Evolutionary conservation across 1,140 invertebrate genomes (phyloP).

Genomic region (Papilio machaon): DNA sequence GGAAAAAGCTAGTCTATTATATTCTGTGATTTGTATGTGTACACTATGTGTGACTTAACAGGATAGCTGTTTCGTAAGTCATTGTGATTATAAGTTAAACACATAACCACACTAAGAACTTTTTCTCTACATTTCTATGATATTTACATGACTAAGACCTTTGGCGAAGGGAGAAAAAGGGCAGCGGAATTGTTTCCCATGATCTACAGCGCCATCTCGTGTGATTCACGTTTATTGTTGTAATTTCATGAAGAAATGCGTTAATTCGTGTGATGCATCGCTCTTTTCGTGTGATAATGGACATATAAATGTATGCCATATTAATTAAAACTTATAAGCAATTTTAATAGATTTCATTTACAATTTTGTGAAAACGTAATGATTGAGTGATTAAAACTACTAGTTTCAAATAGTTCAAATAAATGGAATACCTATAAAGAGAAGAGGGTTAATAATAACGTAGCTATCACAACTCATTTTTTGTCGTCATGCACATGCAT

Average conservation of each 20-base stretch:
- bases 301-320: neutral
- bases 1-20: no score
- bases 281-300: neutral
- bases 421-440: no score
- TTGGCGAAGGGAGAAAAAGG: neutral
- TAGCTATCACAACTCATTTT: no score
- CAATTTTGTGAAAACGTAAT: neutral
- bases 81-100: neutral
- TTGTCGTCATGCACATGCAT: no score
- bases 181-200: conserved; percentile 8
- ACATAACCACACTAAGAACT: neutral
- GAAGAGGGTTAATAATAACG: no score
- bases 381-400: neutral
- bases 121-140: neutral
- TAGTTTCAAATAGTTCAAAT: neutral
- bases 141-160: neutral
- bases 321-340: neutral
- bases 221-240: conserved; percentile 34
- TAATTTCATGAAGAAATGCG: conserved; percentile 29
- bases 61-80: no score
- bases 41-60: no score
- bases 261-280: conserved; percentile 25
- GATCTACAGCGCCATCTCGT: conserved; percentile 26
- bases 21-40: no score
- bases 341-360: neutral